A percentile compares a stretch with the other conserved stretches of the same genome.
Evolutionary conservation across 2,888 invertebrate species (phyloP).

Genomic region (Hartigia nigra): DNA sequence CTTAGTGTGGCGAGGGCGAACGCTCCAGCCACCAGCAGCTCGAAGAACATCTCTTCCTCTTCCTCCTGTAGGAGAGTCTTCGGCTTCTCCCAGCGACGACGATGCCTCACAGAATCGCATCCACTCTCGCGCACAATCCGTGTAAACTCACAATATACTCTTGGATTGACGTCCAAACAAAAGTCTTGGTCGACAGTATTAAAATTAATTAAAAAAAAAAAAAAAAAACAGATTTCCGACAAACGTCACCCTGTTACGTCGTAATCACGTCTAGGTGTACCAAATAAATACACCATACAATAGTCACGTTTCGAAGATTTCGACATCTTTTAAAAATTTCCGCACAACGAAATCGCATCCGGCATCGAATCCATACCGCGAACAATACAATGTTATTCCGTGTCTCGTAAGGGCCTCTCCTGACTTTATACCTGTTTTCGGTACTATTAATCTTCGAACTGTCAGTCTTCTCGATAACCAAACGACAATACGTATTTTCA

Average conservation of each 20-base stretch:
- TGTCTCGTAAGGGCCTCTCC: background rate
- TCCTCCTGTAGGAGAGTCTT: slow-evolving; percentile 55
- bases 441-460: background rate
- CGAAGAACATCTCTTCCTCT: slow-evolving; percentile 63
- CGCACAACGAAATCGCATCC: background rate
- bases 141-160: background rate
- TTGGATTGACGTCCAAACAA: background rate
- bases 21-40: slow-evolving; percentile 64
- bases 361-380: background rate
- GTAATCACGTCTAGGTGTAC: background rate
- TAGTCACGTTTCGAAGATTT: background rate
- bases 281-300: background rate
- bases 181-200: background rate
- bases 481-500: slow-evolving; percentile 8
- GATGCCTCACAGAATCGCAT: slow-evolving; percentile 43
- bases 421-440: slow-evolving; percentile 7
- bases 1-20: slow-evolving; percentile 65
- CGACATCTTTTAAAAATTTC: background rate
- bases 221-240: background rate
- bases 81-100: slow-evolving; percentile 48
- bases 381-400: background rate
- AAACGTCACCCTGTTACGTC: background rate
- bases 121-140: slow-evolving; percentile 45
- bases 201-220: background rate
- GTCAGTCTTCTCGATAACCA: background rate